A percentile compares a stretch with the other conserved stretches of the same genome.
Evolutionary conservation across 2,113 vertebrate genomes (phyloP).

Genomic region (Tenrec ecaudatus): DNA sequence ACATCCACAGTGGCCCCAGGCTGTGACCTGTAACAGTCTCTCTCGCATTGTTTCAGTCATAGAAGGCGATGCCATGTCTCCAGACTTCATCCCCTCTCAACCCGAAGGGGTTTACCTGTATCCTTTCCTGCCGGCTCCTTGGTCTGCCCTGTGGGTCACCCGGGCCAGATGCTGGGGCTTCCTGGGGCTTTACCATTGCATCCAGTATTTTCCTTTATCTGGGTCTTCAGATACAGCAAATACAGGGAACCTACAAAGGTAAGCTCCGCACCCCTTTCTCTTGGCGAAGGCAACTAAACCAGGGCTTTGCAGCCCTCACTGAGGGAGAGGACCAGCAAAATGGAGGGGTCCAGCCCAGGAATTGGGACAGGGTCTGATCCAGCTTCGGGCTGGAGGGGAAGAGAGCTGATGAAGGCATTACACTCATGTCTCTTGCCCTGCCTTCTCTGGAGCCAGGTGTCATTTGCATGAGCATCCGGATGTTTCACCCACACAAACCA

Average conservation of each 20-base stretch:
- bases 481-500: neutral
- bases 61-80: slow-evolving; percentile 95
- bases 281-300: neutral
- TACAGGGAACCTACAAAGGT: slow-evolving; percentile 89
- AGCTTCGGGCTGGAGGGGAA: neutral
- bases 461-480: neutral
- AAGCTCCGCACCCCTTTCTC: slow-evolving; percentile 8
- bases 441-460: neutral
- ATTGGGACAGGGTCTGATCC: neutral
- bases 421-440: neutral
- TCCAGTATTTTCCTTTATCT: slow-evolving; percentile 80
- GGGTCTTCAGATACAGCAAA: slow-evolving; percentile 88
- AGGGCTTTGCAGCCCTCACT: no score
- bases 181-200: neutral
- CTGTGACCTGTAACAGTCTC: neutral
- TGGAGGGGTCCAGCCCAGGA: neutral
- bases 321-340: neutral
- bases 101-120: slow-evolving; percentile 96
- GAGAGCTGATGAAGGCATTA: neutral
- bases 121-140: slow-evolving; percentile 86
- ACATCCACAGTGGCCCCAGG: fast-evolving
- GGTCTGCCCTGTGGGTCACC: neutral
- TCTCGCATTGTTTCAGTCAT: slow-evolving; percentile 89
- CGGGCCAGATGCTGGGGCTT: neutral
- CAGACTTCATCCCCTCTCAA: slow-evolving; percentile 95